A percentile compares a stretch with the other conserved stretches of the same genome.
Conservation (phyloP, 2,888 invertebrate genomes). For the Horisme vitalbata region DNA sequence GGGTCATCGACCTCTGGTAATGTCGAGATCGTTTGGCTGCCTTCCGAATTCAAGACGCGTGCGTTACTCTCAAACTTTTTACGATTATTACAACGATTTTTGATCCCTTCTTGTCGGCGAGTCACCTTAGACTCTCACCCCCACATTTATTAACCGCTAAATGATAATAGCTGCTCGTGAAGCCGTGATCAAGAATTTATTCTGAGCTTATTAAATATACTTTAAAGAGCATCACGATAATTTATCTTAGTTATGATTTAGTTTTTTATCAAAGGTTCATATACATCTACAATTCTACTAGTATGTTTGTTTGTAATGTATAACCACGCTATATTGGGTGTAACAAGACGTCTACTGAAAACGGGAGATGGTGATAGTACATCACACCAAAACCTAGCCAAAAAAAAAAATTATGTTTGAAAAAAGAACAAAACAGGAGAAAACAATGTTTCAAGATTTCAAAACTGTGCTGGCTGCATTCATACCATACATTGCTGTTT, state of each 20-base stretch:
- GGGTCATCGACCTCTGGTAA: constrained; percentile 40
- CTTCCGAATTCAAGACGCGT: constrained; percentile 70
- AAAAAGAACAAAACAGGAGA: too few relatives aligned
- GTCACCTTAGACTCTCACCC: constrained; percentile 64
- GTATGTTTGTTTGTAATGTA: too few relatives aligned
- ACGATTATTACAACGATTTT: constrained; percentile 76
- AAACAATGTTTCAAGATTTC: too few relatives aligned
- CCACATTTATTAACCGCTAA: constrained; percentile 74
- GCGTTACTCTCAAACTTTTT: constrained; percentile 73
- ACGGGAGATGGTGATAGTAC: too few relatives aligned
- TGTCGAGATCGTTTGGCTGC: constrained; percentile 60
- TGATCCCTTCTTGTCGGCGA: constrained; percentile 62
- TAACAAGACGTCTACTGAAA: too few relatives aligned
- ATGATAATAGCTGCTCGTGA: constrained; percentile 68
- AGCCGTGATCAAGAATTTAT: constrained; percentile 64
- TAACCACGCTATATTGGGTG: too few relatives aligned
- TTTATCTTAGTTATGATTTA: neutral
- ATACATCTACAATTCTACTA: too few relatives aligned
- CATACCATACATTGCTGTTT: too few relatives aligned
- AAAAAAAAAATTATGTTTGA: too few relatives aligned
- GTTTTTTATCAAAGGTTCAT: too few relatives aligned
- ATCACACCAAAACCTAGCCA: too few relatives aligned
- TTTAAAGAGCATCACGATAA: neutral
- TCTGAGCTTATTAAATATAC: constrained; percentile 30
- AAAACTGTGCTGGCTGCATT: too few relatives aligned